Percentiles rank a stretch among this genome's conserved stretches.
phyloP scores from a whole-genome alignment of 2,888 invertebrate genomes.

The Synergus laeviventris region DNA sequence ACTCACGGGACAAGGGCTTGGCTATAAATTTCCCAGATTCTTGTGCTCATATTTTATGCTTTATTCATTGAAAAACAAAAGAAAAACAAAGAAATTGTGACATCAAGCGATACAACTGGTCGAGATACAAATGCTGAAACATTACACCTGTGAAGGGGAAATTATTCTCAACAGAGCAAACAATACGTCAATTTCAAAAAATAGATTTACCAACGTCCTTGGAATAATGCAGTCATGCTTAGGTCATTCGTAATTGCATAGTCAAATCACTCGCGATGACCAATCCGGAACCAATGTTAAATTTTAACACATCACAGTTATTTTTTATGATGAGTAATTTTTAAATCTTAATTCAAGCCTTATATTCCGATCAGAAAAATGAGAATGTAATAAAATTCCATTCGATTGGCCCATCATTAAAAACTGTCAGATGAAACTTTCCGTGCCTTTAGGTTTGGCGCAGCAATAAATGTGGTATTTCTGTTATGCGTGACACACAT shows the following conservation, averaged over 20 bases:
- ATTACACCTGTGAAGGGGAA: background rate
- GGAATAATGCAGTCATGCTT: background rate
- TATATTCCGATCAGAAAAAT: background rate
- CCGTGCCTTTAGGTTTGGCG: background rate
- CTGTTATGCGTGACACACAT: background rate
- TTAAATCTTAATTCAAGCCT: no score
- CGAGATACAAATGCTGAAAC: background rate
- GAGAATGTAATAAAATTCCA: background rate
- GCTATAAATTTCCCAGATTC: conserved; percentile 33
- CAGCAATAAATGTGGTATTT: background rate
- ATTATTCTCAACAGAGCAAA: conserved; percentile 6
- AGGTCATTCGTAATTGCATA: background rate
- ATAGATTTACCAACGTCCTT: background rate
- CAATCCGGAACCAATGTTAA: background rate
- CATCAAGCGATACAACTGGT: background rate
- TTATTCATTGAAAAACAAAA: conserved; percentile 10
- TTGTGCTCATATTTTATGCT: background rate
- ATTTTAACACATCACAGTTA: background rate
- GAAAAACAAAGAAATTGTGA: conserved; percentile 19
- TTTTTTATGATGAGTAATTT: background rate
- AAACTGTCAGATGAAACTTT: background rate
- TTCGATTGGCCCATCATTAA: background rate
- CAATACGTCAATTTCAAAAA: conserved; percentile 17
- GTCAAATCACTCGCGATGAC: background rate
- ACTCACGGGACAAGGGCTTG: conserved; percentile 36